Evolutionary conservation across 2,797 vertebrate species (phyloP), one percentile per base, ranked within the genome.

Genomic region (Chelidonichthys spinosus): DNA sequence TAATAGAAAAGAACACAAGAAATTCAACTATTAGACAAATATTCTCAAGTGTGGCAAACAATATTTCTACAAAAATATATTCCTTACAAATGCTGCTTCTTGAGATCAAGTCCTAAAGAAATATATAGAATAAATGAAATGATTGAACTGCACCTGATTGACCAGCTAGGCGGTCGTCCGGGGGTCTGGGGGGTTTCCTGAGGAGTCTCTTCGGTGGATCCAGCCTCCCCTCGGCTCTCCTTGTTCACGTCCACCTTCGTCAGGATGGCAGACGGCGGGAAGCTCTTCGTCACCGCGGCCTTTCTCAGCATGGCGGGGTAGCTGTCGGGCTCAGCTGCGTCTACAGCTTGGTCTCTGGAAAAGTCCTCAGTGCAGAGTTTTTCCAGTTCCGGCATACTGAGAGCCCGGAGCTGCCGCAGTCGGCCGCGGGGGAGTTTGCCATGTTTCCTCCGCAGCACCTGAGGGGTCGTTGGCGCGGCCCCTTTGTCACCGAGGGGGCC

Each of bases 311-410:
- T 78, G 54, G 40, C 46, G n/a, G 95, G 92, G 0, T 74, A 76
- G 49, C 95, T 89, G 67, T 94, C 93, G 73, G 95, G 63, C 66
- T 97, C 94, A 0, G 93, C 94, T 86, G 94, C 94, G 79, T 95
- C 95, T 63, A 79, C 86, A 5, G 77, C 0, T 0, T 90, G 69
- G 0, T 90, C 85, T 3, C 77, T 86, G 0, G 92, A 85, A 67
- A 96, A 95, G 33, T 95, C 93, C 50, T 95, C 95, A 0, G 87
- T 91, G 5, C 95, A 96, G 7, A 98, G 90, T 78, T 97, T 98
- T 87, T 97, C 97, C 10, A 98, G 87, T 76, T 98, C 96, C 0
- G 98, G 97, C 97, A 99, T 98, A 79, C 97, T 98, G 72, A 98
- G 87, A 2, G 97, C 96, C 49, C 96, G 91, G 14, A 97, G 92